A percentile compares a stretch with the other conserved stretches of the same genome.
These are phyloP conservation scores for Leptinotarsa tumamoca DNA, from an alignment of 2,888 invertebrate species.

Conservation along the genomic window DNA sequence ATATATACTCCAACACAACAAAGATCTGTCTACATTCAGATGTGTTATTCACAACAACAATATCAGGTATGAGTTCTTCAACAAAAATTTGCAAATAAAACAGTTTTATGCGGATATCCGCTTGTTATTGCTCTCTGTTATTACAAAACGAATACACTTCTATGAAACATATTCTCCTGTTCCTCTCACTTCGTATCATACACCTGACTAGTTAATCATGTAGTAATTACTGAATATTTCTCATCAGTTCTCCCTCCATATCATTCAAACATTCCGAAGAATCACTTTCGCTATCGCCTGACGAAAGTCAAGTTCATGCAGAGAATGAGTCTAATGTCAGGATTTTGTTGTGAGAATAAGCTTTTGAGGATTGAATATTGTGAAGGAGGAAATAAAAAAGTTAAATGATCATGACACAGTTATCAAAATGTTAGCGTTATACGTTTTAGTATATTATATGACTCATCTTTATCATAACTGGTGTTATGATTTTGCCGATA, in stretches of 20 bases:
- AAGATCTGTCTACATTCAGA: too few relatives aligned
- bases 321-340: slow-evolving; percentile 20
- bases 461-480: too few relatives aligned
- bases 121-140: slow-evolving; percentile 5
- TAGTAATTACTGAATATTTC: not conserved
- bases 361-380: not conserved
- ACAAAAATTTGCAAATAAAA: too few relatives aligned
- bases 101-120: slow-evolving; percentile 7
- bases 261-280: slow-evolving; percentile 9
- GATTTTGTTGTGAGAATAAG: slow-evolving; percentile 7
- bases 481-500: too few relatives aligned
- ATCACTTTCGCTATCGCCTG: slow-evolving; percentile 24
- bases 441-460: too few relatives aligned
- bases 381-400: not conserved
- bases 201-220: not conserved
- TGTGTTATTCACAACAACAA: too few relatives aligned
- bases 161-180: too few relatives aligned
- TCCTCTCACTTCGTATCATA: too few relatives aligned
- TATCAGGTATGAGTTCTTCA: too few relatives aligned
- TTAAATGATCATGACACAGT: not conserved
- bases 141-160: not conserved
- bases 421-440: too few relatives aligned
- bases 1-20: too few relatives aligned
- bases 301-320: slow-evolving; percentile 31
- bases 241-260: not conserved